Evolutionary conservation across 2,888 invertebrate genomes (phyloP), one percentile per base, ranked within the genome.

Genomic region (Trimorus sp.): DNA sequence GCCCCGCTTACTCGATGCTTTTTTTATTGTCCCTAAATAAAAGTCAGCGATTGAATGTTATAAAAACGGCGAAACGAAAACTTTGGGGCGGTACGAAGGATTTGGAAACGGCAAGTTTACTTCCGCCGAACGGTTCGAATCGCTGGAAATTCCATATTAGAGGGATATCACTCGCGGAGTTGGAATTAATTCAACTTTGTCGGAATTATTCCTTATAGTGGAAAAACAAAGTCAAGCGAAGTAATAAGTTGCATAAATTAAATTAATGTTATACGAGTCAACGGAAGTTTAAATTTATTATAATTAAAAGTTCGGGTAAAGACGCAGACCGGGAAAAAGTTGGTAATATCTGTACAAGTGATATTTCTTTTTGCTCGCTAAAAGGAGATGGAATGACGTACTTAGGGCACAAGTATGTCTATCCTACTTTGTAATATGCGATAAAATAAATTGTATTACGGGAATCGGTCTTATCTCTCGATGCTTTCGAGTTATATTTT

Each of bases 261-360:
- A 63, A 63, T 63, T 54, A 63, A 73, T 56, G 62, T 37, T 38
- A 49, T 38, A 62, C 38, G 51, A 66, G 45, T 66, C n/a, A 66
- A 51, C 5, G 40, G 14, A 60, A 75, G 51, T 68, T 53, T 75
- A 54, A 54, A 68, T 75, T 75, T 68, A 66, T 75, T 66, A 66
- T 53, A 75, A 75, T 45, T 75, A 59, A 65, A 65, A 65, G 62
- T 65, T 65, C n/a, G 11, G 11, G 26, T 38, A 26, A 56, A 58
- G 48, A 62, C 14, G 56, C 14, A 12, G 37, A 49, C 56, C 49
- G 65, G 49, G 53, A 66, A 58, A 65, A 75, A 73, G 63, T 66
- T 66, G 45, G 54, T 73, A 65, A 65, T 65, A 51, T 56, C 12
- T 63, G 63, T 74, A 65, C 63, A 63, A 62, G 63, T 49, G 51